Evolutionary conservation across 2,888 invertebrate species (phyloP), one percentile per base, ranked within the genome.

Genomic region (Lacanobia wlatinum): DNA sequence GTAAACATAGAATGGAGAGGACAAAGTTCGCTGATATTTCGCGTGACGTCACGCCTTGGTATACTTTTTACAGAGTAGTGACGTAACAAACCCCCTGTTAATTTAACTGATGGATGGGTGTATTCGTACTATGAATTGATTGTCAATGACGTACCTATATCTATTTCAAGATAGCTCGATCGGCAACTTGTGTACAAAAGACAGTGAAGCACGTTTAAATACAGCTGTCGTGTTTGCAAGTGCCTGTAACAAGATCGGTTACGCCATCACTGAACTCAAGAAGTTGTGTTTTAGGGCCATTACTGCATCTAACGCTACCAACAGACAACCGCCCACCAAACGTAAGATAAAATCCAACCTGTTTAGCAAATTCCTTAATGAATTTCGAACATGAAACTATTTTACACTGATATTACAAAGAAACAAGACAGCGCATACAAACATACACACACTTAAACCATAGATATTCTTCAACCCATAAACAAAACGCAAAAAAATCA

Each of bases 401-500:
- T 1, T 6, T 48, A 48, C 21, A 38, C 43, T 52, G n/a, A 23
- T 62, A 74, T n/a, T 55, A 56, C 40, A 60, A 66, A 80, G 43
- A 60, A 64, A 56, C 48, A 43, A 58, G 10, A 64, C 43, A 14
- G 50, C 55, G 28, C 43, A 64, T 21, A 67, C 56, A 74, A 40
- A 70, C 70, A 67, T n/a, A 77, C 58, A 77, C 28, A 62, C 65
- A 60, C 28, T 16, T 18, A 50, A 9, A 52, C 52, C 50, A 70
- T 60, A 78, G 60, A 80, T 72, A 82, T 70, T 63, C 38, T 78
- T 64, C 60, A 77, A 71, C 72, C 80, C 70, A 76, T 82, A 76
- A 82, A 80, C 68, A 76, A 56, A 62, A 68, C 56, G 65, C 70
- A 78, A 82, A 85, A 63, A 81, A 86, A 84, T 78, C 82, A 83